Evolutionary conservation across 2,113 vertebrate genomes (phyloP), one percentile per base, ranked within the genome.

Genomic region (Aramus guarauna): DNA sequence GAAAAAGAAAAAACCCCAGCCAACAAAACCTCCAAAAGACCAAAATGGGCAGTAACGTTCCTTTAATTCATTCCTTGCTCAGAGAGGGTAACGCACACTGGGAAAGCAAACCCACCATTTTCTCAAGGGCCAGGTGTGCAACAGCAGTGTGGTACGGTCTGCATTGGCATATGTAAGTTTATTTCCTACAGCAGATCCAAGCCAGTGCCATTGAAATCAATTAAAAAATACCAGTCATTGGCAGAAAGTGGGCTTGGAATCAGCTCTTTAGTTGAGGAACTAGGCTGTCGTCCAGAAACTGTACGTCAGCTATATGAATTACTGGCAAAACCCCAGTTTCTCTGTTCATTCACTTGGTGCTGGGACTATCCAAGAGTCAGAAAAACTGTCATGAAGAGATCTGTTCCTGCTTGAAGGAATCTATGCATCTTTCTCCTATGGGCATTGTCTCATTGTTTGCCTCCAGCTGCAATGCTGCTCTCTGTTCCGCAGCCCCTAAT

Each of bases 251-350:
- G 60, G 36, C 66, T 64, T 27, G 80, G 89, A 41, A 88, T 63
- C 80, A 75, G 84, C 69, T 71, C 78, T 64, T 77, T 37, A 62
- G 41, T 22, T 85, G 72, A 64, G 82, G 82, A 88, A 59, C 68
- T 68, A 75, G 93, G 94, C 91, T 93, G 66, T 21, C 13, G 1
- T 91, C 91, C 94, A 97, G 74, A 29, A 94, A 55, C 84, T 56
- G 5, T 73, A 67, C 87, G 94, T 72, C 80, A 92, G 77, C 86
- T 90, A 43, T 80, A 75, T 37, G 93, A 96, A 93, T 23, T 80
- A 21, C 60, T 95, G 95, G 73, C 90, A 91, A 26, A 34, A 16
- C 0, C 16, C 29, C 58, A 63, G 69, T n/a, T 50, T 48, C 63
- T 77, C 60, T 81, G 26, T 82, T 95, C 86, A 55, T 62, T 81